Evolutionary conservation across 1,140 invertebrate genomes (phyloP), one percentile per base, ranked within the genome.

Genomic region (Papilio glaucus): DNA sequence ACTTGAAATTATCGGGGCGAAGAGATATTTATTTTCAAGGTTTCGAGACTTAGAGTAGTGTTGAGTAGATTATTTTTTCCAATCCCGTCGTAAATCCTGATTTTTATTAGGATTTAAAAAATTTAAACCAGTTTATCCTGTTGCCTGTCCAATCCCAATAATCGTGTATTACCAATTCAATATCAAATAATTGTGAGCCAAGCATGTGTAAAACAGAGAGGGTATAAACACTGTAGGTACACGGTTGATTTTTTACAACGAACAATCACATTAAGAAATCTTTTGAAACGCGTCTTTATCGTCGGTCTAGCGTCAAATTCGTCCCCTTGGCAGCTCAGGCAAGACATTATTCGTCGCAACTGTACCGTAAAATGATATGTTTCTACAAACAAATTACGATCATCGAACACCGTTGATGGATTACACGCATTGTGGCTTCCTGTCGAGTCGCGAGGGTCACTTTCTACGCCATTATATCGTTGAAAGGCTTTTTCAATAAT

Each of bases 371-470:
- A 85, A 88, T 86, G 78, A 83, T 78, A 85, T 78, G 80, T 85
- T 85, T 75, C 72, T 72, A 73, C 77, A 85, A 87, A 83, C 78
- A 85, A 81, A 85, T 86, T 81, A 85, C 78, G 74, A 76, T 76
- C 80, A 79, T 85, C 77, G 70, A 82, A 73, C 75, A 61, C 29
- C 67, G 71, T 45, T 82, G 84, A 85, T 83, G 79, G 81, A 85
- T 87, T 85, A 83, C 75, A 75, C 37, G 72, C 72, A 77, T 80
- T 82, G 74, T 71, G 74, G 77, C 76, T 73, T 73, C 72, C 72
- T 78, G 75, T 63, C 41, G 69, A 21, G 45, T 42, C n/a, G 71
- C 74, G 26, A 78, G 72, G 68, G 77, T 75, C 74, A 77, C 75
- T 68, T 75, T 75, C 73, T 70, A 42, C 68, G 33, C 76, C 42